phyloP scores from a whole-genome alignment of 2,888 invertebrate species.

The Tupiocoris notatus region DNA sequence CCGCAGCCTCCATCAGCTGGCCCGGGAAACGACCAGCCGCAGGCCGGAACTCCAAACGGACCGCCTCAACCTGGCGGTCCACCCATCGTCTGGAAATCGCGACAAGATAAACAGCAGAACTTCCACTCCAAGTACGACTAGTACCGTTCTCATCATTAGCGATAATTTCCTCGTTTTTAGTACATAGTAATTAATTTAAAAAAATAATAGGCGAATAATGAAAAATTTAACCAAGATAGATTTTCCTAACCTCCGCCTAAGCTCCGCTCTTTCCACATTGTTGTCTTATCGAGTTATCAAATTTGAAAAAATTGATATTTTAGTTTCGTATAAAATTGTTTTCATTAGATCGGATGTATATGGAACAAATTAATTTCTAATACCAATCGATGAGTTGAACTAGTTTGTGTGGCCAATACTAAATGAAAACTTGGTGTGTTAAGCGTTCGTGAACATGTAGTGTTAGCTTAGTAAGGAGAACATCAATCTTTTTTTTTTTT shows the following conservation, averaged over 20 bases:
- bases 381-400: neutral
- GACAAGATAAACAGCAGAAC: conserved; percentile 24
- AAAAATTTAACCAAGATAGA: neutral
- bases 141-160: neutral
- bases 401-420: conserved; percentile 10
- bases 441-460: conserved; percentile 16
- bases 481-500: neutral
- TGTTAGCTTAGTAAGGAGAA: conserved; percentile 8
- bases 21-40: neutral
- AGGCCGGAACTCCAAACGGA: conserved; percentile 13
- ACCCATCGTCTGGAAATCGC: conserved; percentile 18
- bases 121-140: conserved; percentile 21
- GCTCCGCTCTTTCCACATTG: conserved; percentile 21
- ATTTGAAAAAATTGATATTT: neutral
- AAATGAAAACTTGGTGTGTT: conserved; percentile 8
- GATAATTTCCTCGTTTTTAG: neutral
- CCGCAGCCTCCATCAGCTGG: conserved; percentile 2
- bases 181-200: neutral
- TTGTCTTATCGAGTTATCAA: conserved; percentile 6
- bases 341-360: conserved; percentile 9
- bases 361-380: conserved; percentile 3
- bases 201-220: neutral
- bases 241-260: neutral
- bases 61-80: conserved; percentile 22
- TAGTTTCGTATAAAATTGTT: conserved; percentile 21